phyloP scores from a whole-genome alignment of 37 sponge, comb jelly and placozoan genomes.

The Cladorhizidae sp. region DNA sequence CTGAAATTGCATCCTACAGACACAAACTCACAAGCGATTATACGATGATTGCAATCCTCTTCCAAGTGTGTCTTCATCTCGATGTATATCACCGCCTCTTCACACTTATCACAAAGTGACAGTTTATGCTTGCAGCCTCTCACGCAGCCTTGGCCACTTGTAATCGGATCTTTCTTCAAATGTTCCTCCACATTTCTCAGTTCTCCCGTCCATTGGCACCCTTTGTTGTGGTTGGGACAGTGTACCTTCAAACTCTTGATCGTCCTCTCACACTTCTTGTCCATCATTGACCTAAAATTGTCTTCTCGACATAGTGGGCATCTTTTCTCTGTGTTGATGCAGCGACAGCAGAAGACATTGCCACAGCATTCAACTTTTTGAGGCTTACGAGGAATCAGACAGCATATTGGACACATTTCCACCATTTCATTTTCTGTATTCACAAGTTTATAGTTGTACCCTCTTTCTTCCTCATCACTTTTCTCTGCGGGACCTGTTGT shows the following conservation, averaged over 20 bases:
- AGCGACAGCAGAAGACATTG: slow-evolving; percentile 37
- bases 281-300: slow-evolving; percentile 29
- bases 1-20: slow-evolving; percentile 4
- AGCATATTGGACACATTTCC: slow-evolving; percentile 49
- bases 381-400: slow-evolving; percentile 30
- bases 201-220: slow-evolving; percentile 58
- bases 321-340: slow-evolving; percentile 13
- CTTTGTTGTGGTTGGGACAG: slow-evolving; percentile 23
- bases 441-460: slow-evolving; percentile 12
- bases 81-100: not conserved
- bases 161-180: slow-evolving; percentile 3
- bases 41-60: not conserved
- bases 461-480: not conserved
- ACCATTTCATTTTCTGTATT: not conserved
- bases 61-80: not conserved
- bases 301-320: slow-evolving; percentile 45
- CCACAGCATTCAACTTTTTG: slow-evolving; percentile 54
- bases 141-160: too few relatives aligned
- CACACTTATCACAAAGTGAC: not conserved
- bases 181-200: slow-evolving; percentile 25
- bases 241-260: slow-evolving; percentile 15
- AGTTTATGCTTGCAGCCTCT: not conserved
- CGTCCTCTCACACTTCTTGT: slow-evolving; percentile 32
- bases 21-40: not conserved
- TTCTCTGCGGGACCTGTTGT: not conserved